These are phyloP conservation scores for Varanus komodoensis DNA, from an alignment of 2,113 vertebrate genomes.

Conservation along the genomic window DNA sequence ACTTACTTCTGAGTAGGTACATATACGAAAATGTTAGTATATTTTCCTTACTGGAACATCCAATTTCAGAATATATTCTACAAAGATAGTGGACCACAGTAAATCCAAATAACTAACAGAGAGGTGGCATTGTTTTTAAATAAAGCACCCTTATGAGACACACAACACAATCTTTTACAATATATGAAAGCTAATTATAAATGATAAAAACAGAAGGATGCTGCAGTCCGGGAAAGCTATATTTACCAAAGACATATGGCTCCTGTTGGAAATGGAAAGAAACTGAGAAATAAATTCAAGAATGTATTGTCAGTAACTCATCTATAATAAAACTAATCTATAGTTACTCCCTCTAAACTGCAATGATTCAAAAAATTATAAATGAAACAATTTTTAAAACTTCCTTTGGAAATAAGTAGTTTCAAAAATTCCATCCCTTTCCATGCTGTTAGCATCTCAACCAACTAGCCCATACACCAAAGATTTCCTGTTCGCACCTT, in stretches of 20 bases:
- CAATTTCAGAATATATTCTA: not conserved
- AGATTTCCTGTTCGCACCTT: not conserved
- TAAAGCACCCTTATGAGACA: constrained; percentile 17
- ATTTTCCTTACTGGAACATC: not conserved
- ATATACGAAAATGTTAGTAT: not conserved
- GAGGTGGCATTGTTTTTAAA: not conserved
- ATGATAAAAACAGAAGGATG: constrained; percentile 30
- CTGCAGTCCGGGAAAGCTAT: constrained; percentile 31
- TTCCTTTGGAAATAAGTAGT: not conserved
- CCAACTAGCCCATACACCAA: too few species aligned
- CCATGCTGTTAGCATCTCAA: not conserved
- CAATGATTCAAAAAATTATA: not conserved
- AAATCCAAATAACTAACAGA: constrained; percentile 27
- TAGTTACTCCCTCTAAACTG: not conserved
- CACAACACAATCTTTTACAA: constrained; percentile 26
- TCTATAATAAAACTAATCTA: not conserved
- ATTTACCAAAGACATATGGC: constrained; percentile 3
- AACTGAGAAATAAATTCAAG: constrained; percentile 9
- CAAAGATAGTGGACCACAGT: constrained; percentile 12
- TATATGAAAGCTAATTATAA: not conserved
- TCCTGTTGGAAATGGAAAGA: constrained; percentile 37
- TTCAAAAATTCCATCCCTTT: not conserved
- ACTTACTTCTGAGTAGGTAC: too few species aligned
- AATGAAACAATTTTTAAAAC: not conserved
- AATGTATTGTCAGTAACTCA: not conserved